Evolutionary conservation across 1,140 invertebrate species (phyloP), one percentile per base, ranked within the genome.

Genomic region (Galleria mellonella): DNA sequence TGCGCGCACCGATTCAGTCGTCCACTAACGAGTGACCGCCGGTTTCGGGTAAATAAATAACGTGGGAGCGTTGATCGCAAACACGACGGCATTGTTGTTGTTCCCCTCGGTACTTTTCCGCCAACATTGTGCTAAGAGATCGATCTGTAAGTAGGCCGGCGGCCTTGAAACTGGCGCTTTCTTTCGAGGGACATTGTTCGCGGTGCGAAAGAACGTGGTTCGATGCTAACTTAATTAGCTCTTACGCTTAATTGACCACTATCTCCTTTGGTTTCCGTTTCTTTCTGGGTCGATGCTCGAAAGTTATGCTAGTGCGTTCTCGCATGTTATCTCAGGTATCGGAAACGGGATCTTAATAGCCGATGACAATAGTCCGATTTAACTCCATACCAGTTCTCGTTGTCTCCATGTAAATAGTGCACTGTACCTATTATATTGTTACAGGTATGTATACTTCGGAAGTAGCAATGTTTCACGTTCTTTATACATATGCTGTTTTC

Each of bases 281-380:
- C 27, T 38, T 47, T 41, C 46, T 47, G 38, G 38, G 46, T 47
- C 46, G 29, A 13, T 4, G 10, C 41, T 43, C 9, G 46, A 47
- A 47, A 47, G 46, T 47, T 42, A 42, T 31, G 38, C 23, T 37
- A n/a, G 31, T 36, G 28, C 32, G 43, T 31, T 37, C 11, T 32
- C 15, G 29, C 33, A 31, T 30, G 41, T 43, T 43, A 33, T 33
- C 31, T 6, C 17, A 14, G 45, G 9, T 61, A 65, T 65, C 62
- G 41, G 39, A 28, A 41, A 49, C 43, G 32, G 39, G 62, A 65
- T 65, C 62, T 65, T 51, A 59, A 60, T 63, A 47, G 44, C 44
- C 36, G 47, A 50, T 51, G 58, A 62, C 58, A 65, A 62, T 58
- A 45, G 51, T 35, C 39, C 61, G 51, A 51, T 63, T 58, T 52